phyloP scores from a whole-genome alignment of 2,797 vertebrate species.

The Numenius phaeopus region DNA sequence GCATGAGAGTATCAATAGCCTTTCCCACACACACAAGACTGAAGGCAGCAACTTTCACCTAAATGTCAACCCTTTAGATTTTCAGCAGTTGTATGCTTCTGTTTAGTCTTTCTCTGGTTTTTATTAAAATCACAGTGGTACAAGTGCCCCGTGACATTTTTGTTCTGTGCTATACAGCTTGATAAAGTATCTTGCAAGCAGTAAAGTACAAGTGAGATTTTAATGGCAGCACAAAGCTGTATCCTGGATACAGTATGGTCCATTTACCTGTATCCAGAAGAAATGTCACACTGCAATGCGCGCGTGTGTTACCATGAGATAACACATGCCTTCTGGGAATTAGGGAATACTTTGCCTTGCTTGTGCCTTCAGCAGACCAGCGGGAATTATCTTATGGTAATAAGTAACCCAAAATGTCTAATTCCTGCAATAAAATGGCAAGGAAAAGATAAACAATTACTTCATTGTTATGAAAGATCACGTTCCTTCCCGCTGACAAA shows the following conservation, averaged over 20 bases:
- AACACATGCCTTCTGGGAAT: not conserved
- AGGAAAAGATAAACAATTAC: conserved; percentile 28
- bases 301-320: conserved; percentile 4
- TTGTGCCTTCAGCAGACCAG: not conserved
- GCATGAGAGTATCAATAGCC: not conserved
- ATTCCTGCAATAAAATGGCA: conserved; percentile 22
- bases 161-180: not conserved
- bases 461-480: conserved; percentile 4
- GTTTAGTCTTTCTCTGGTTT: not conserved
- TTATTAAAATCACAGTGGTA: not conserved
- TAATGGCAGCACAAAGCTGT: not conserved
- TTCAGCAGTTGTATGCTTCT: not conserved
- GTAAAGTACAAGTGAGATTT: not conserved
- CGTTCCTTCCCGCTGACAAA: not conserved
- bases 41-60: not conserved
- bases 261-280: conserved; percentile 37
- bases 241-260: not conserved
- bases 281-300: not conserved
- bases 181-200: not conserved
- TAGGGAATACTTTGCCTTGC: conserved; percentile 13
- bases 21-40: not conserved
- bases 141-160: not conserved
- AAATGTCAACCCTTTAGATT: not conserved
- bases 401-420: conserved; percentile 37
- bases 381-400: conserved; percentile 19